Conservation (phyloP, 2,888 invertebrate species). For the Lutraria lutraria region DNA sequence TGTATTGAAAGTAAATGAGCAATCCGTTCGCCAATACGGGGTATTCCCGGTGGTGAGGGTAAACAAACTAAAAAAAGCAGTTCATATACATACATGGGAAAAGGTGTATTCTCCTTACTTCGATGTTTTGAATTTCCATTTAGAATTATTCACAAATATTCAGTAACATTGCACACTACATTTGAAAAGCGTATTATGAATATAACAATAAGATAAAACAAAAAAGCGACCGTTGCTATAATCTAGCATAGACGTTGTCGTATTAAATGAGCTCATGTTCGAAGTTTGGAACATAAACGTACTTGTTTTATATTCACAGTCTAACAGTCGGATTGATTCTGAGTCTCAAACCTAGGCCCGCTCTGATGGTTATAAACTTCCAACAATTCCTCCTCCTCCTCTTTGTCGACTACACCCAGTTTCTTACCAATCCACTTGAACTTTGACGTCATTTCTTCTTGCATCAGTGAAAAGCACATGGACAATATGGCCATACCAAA, state of each 20-base stretch:
- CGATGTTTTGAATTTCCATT: background rate
- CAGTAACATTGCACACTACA: background rate
- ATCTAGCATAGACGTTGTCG: background rate
- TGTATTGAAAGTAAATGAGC: too few relatives aligned
- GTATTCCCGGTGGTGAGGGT: too few relatives aligned
- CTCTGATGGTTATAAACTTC: background rate
- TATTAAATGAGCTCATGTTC: background rate
- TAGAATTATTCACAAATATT: background rate
- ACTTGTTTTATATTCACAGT: background rate
- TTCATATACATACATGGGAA: background rate
- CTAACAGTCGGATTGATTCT: conserved; percentile 7
- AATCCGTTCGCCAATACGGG: too few relatives aligned
- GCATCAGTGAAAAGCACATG: conserved; percentile 87
- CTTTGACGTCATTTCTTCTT: conserved; percentile 86
- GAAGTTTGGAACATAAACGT: background rate
- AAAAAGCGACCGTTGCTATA: background rate
- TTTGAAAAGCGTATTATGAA: background rate
- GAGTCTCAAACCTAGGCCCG: background rate
- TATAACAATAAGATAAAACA: background rate
- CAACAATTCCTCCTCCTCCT: conserved; percentile 69
- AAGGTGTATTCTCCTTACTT: background rate
- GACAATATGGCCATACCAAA: conserved; percentile 87
- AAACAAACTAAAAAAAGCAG: too few relatives aligned
- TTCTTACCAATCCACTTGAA: conserved; percentile 86
- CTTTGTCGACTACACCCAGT: conserved; percentile 83